A percentile compares a stretch with the other conserved stretches of the same genome.
These are phyloP conservation scores for Noctua janthe DNA, from an alignment of 2,888 invertebrate genomes.

Conservation along the genomic window DNA sequence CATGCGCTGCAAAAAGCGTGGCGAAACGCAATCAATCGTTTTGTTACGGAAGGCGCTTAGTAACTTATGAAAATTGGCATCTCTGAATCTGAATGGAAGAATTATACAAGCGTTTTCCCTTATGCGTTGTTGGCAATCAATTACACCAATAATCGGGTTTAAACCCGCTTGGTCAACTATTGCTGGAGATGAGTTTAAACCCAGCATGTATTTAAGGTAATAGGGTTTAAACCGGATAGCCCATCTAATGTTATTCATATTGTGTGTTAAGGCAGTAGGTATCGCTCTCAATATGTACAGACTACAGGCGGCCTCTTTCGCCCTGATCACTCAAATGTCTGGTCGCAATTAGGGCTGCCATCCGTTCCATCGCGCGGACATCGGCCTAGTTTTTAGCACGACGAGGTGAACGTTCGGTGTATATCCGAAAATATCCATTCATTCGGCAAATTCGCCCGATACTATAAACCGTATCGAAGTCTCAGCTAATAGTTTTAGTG, in stretches of 20 bases:
- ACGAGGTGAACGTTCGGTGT: slow-evolving; percentile 72
- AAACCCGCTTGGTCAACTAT: not conserved
- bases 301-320: slow-evolving; percentile 69
- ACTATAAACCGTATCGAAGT: slow-evolving; percentile 59
- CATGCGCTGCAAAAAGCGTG: slow-evolving; percentile 36
- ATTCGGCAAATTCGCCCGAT: slow-evolving; percentile 52
- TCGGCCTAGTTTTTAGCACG: slow-evolving; percentile 71
- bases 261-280: slow-evolving; percentile 46
- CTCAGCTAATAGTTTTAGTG: slow-evolving; percentile 59
- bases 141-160: not conserved
- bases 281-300: slow-evolving; percentile 47
- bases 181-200: not conserved
- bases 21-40: slow-evolving; percentile 41
- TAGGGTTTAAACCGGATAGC: not conserved
- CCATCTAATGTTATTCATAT: slow-evolving; percentile 14
- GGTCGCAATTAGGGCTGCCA: slow-evolving; percentile 72
- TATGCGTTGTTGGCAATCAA: slow-evolving; percentile 10
- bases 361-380: slow-evolving; percentile 70
- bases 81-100: slow-evolving; percentile 3
- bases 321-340: slow-evolving; percentile 72
- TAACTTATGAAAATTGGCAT: slow-evolving; percentile 12
- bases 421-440: slow-evolving; percentile 62
- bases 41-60: slow-evolving; percentile 36
- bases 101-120: slow-evolving; percentile 11
- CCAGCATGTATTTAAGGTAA: not conserved